These are phyloP conservation scores for Cyprinodon variegatus DNA, from an alignment of 2,113 vertebrate species.

Conservation along the genomic window DNA sequence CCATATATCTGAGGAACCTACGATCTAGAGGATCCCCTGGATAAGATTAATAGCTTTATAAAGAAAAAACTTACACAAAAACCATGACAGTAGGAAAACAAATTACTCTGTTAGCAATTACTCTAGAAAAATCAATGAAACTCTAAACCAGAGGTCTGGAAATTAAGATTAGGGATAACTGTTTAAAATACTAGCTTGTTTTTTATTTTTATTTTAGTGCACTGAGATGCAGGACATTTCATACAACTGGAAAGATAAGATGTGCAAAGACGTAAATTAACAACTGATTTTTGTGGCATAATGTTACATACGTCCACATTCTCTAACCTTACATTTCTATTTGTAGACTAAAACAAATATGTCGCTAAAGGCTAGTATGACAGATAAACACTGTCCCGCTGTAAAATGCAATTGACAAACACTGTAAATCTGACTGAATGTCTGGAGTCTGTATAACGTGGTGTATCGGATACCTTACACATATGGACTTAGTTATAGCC, in stretches of 20 bases:
- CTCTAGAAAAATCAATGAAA: slow-evolving; percentile 53
- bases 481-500: slow-evolving; percentile 1
- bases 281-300: neutral
- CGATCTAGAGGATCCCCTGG: slow-evolving; percentile 48
- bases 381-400: neutral
- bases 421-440: neutral
- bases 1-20: slow-evolving; percentile 28
- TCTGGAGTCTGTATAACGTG: neutral
- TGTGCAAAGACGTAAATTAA: neutral
- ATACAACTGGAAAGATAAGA: neutral
- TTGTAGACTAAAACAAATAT: too few relatives aligned
- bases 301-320: too few relatives aligned
- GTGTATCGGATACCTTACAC: neutral
- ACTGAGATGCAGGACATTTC: too few relatives aligned
- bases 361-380: too few relatives aligned
- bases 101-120: slow-evolving; percentile 67
- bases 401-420: neutral
- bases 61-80: slow-evolving; percentile 65
- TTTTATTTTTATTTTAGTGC: neutral
- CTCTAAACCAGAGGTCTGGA: slow-evolving; percentile 52
- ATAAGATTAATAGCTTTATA: slow-evolving; percentile 65
- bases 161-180: slow-evolving; percentile 32
- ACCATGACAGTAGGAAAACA: slow-evolving; percentile 53
- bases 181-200: slow-evolving; percentile 4
- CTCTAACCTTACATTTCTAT: too few relatives aligned